A percentile compares a stretch with the other conserved stretches of the same genome.
phyloP scores from a whole-genome alignment of 2,888 invertebrate species.

The Perizoma affinitatum region DNA sequence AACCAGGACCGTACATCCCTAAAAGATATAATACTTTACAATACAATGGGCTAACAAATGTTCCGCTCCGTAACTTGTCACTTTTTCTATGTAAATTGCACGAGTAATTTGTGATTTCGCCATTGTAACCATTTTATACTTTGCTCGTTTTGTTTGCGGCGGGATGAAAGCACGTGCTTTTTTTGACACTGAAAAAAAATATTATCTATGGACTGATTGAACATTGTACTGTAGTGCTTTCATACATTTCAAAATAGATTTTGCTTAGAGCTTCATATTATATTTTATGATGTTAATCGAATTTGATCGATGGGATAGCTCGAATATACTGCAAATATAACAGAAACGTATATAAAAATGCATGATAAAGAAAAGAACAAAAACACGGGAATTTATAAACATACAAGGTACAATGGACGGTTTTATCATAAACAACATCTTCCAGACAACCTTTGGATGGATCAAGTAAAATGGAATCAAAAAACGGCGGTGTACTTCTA shows the following conservation, averaged over 20 bases:
- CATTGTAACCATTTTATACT: slow-evolving; percentile 48
- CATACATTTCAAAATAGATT: not conserved
- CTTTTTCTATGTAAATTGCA: slow-evolving; percentile 79
- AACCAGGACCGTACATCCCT: slow-evolving; percentile 26
- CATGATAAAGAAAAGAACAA: too few relatives aligned
- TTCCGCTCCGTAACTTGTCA: slow-evolving; percentile 70
- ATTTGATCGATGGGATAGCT: too few relatives aligned
- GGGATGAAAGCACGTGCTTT: slow-evolving; percentile 33
- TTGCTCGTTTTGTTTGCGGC: slow-evolving; percentile 39
- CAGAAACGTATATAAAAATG: too few relatives aligned
- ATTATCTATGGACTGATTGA: slow-evolving; percentile 35
- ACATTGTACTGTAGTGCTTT: slow-evolving; percentile 16
- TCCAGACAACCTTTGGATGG: too few relatives aligned
- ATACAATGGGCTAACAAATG: slow-evolving; percentile 80
- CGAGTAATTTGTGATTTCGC: slow-evolving; percentile 74
- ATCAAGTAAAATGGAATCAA: too few relatives aligned
- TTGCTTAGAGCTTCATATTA: too few relatives aligned
- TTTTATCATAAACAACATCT: too few relatives aligned
- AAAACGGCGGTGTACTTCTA: too few relatives aligned
- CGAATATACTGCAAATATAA: too few relatives aligned
- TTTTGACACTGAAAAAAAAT: slow-evolving; percentile 34
- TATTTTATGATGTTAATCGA: too few relatives aligned
- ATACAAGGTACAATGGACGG: too few relatives aligned
- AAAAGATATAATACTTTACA: slow-evolving; percentile 64
- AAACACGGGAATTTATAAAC: too few relatives aligned